A percentile compares a stretch with the other conserved stretches of the same genome.
Evolutionary conservation across 2,113 vertebrate genomes (phyloP).

Genomic region (Polyodon spathula): DNA sequence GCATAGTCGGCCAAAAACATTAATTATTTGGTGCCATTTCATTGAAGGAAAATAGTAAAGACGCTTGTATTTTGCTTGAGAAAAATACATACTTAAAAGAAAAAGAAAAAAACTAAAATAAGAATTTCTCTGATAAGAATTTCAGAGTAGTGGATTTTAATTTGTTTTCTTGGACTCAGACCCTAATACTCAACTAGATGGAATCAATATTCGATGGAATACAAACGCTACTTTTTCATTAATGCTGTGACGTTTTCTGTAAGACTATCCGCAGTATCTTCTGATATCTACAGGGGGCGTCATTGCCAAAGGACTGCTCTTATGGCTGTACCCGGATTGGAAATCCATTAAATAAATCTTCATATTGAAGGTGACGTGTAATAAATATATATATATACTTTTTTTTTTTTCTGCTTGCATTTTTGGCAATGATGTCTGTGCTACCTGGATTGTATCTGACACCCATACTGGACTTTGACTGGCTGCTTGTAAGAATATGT

Average conservation of each 20-base stretch:
- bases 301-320: conserved; percentile 42
- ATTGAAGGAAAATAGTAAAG: neutral
- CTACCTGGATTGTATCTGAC: conserved; percentile 39
- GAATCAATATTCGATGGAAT: too few relatives aligned
- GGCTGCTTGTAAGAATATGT: too few relatives aligned
- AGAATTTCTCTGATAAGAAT: conserved; percentile 18
- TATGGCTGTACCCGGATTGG: conserved; percentile 33
- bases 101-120: neutral
- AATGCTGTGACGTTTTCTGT: neutral
- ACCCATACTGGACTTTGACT: conserved; percentile 11
- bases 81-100: neutral
- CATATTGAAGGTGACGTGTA: conserved; percentile 72
- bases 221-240: neutral
- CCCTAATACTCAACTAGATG: too few relatives aligned
- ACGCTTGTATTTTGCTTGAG: conserved; percentile 1
- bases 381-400: conserved; percentile 58
- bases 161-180: neutral
- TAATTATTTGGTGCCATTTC: neutral
- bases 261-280: conserved; percentile 42
- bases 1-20: neutral
- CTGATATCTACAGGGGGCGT: conserved; percentile 33
- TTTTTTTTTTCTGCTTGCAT: conserved; percentile 58
- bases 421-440: conserved; percentile 52
- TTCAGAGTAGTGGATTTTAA: neutral
- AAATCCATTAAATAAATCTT: conserved; percentile 53